Base-by-base conservation (phyloP, 2,888 invertebrate genomes). In the Drosophila subquinaria region DNA sequence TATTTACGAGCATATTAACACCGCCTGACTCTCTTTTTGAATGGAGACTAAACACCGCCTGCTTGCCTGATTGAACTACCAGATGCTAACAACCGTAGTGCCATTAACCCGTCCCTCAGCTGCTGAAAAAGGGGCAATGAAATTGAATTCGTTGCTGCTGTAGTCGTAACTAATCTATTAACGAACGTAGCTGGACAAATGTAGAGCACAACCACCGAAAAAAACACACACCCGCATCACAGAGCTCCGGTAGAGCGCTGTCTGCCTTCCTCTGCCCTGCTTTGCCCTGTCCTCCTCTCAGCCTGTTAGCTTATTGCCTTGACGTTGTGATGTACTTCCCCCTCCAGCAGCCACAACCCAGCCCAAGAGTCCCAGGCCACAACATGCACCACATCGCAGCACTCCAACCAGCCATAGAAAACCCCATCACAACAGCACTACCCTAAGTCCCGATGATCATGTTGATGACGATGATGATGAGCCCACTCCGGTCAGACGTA, bases 151-250 rank as follows among this genome's bases (percentile, higher is more conserved):
- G 61, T 51, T 57, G 30, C 55, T 51, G 59, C 47, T 15, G 71
- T 71, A 75, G 71, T 71, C 79, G 79, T 81, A 73, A 84, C 82
- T 82, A 84, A 82, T 76, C 64, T 65, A 81, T 61, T 76, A 76
- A 75, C 69, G 56, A 59, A 64, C 47, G 40, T 38, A 36, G 66
- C 55, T 33, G 35, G 40, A 45, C 2, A 36, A 38, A 30, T n/a
- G 47, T 75, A 59, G 53, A 60, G 72, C 68, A 73, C 79, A 73
- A 73, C 23, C 17, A 10, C 23, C 30, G 43, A 62, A 43, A 66
- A 20, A 45, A 59, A 61, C 57, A 66, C 57, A 57, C 52, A 47
- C 53, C 50, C 55, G 33, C 1, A 50, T n/a, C 55, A 63, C 38
- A 38, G n/a, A 5, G n/a, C 30, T 48, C 40, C 62, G 48, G 72